phyloP scores from a whole-genome alignment of 2,888 invertebrate species.

The Dasypogon diadema region DNA sequence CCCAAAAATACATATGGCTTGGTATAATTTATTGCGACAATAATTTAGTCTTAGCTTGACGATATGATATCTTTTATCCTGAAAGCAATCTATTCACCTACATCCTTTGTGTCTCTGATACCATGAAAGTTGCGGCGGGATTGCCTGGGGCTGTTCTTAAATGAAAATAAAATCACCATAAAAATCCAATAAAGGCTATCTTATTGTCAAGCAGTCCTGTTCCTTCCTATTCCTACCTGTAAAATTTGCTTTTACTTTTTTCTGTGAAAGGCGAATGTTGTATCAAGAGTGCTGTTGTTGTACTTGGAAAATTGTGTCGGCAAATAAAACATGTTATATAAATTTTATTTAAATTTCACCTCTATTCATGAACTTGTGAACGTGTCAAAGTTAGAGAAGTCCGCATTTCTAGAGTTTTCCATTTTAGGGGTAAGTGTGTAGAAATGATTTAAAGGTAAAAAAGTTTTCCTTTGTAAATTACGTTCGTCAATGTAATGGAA shows the following conservation, averaged over 20 bases:
- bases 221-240: conserved; percentile 30
- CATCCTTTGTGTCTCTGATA: conserved; percentile 16
- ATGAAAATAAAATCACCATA: conserved; percentile 51
- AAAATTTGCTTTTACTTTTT: neutral
- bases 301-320: conserved; percentile 11
- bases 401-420: neutral
- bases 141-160: conserved; percentile 41
- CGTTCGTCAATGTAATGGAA: too few species aligned
- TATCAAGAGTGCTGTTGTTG: neutral
- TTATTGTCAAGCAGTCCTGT: conserved; percentile 46
- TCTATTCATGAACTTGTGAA: neutral
- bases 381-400: neutral
- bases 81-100: conserved; percentile 49
- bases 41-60: conserved; percentile 45
- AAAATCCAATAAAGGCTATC: conserved; percentile 50
- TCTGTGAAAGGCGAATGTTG: conserved; percentile 24
- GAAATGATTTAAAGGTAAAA: neutral
- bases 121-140: conserved; percentile 7
- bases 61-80: conserved; percentile 49
- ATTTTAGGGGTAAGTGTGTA: neutral
- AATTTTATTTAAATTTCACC: neutral
- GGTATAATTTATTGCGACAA: conserved; percentile 47
- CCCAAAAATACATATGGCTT: conserved; percentile 14
- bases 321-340: conserved; percentile 22
- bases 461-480: neutral